Base-by-base conservation (phyloP, 2,113 vertebrate genomes). In the Peromyscus polionotus region DNA sequence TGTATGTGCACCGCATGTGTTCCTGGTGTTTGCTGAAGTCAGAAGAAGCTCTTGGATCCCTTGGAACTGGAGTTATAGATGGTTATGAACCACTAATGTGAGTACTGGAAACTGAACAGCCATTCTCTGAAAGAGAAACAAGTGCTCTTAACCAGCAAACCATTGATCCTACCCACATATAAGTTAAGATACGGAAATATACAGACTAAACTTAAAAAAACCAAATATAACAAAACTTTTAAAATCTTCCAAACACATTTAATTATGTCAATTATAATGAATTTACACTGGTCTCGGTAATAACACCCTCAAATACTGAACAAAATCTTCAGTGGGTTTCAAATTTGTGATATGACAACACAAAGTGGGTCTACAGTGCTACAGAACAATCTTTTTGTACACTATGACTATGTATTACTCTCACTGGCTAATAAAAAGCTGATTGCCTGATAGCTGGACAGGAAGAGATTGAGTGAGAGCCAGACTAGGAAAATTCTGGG, bases 271-370 rank as follows among this genome's bases (percentile, higher is more conserved):
- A 87, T 33, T 22, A 88, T 72, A 70, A 57, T 57, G 48, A 54
- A 72, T 20, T 28, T 36, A 51, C 45, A 87, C 45, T 51, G 63
- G 28, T 36, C 20, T n/a, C 20, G 11, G 7, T 57, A 57, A n/a
- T 39, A 54, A 26, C 33, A 72, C 12, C 65, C 3, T 80, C 10
- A 90, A 96, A 61, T 70, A 88, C 14, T 88, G 36, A 96, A 92
- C 70, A 45, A 96, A 93, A 88, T 92, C 45, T 84, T 63, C 48
- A 92, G 84, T 3, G 0, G 11, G 51, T 6, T 87, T 94, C 72
- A 94, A 81, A 76, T 51, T 77, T 57, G 90, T 65, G 12, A 84
- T n/a, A 90, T 67, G 89, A 91, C 48, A 59, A 75, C 9, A 75
- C 19, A 14, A 91, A 91, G 2, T 39, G 1, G 2, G 80, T 59